Evolutionary conservation across 2,888 invertebrate species (phyloP), one percentile per base, ranked within the genome.

Genomic region (Trachelus tabidus): DNA sequence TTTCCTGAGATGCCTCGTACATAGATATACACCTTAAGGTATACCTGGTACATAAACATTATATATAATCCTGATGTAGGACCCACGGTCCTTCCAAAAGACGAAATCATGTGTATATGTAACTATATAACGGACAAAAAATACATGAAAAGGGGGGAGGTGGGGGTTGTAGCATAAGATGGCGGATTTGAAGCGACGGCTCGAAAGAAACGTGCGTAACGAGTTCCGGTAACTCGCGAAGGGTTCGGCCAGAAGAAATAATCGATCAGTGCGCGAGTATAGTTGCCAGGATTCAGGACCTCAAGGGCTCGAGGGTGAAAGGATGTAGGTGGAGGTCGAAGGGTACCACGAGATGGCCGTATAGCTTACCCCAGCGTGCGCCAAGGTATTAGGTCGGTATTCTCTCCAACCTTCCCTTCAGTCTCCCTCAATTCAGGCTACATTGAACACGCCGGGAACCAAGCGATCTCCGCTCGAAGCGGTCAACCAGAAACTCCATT

Each of bases 401-500:
- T 73, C 69, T 74, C 73, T 77, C 40, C 69, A n/a, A 73, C 56
- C 56, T 56, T 40, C 34, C 68, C 34, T 75, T 80, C 77, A 56
- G 75, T 76, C 78, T 73, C 76, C 77, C 78, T 75, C 78, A 82
- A 83, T 84, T 83, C 85, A 85, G 83, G 85, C 81, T 85, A 85
- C 84, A 85, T 86, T 85, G 82, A 83, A 77, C 82, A 82, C 79
- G 82, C 79, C 76, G 80, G 75, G 77, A 76, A 75, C 34, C 34
- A 56, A 76, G 77, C 82, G 84, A 83, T 81, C 81, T 82, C 73
- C 78, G 78, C 73, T 76, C 78, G 81, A 80, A 77, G 82, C 82
- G 83, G 78, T 84, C 84, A 79, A 84, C 83, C 84, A 81, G 84
- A 85, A 86, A 86, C 83, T 84, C 81, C 79, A 85, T 84, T 84